Percentiles rank a stretch among this genome's conserved stretches.
These are phyloP conservation scores for Zaprionus gabonicus DNA, from an alignment of 1,140 invertebrate genomes.

Conservation along the genomic window DNA sequence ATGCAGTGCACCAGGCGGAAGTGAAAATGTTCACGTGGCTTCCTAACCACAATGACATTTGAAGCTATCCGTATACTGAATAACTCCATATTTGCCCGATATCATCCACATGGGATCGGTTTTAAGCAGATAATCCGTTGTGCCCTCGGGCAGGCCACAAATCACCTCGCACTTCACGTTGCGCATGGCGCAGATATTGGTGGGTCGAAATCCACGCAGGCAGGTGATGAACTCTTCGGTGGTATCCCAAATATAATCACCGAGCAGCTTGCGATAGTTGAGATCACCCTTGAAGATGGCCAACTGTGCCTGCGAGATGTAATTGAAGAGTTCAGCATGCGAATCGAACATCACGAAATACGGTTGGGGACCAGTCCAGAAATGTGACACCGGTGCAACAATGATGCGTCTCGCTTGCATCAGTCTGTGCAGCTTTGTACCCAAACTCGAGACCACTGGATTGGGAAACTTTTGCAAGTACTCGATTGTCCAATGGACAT, in stretches of 20 bases:
- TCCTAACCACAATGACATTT: constrained; percentile 33
- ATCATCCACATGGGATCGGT: constrained; percentile 93
- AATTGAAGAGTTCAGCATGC: constrained; percentile 89
- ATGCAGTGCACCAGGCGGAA: neutral
- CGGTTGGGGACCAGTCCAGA: constrained; percentile 94
- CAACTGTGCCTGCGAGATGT: constrained; percentile 88
- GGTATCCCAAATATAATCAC: constrained; percentile 94
- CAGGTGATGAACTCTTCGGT: constrained; percentile 89
- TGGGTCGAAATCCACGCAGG: constrained; percentile 92
- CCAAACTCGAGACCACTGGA: constrained; percentile 82
- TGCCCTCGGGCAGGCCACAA: constrained; percentile 89
- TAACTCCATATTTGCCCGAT: constrained; percentile 92
- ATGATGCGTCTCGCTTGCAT: constrained; percentile 84
- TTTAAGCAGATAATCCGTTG: constrained; percentile 86
- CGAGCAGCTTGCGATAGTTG: constrained; percentile 97
- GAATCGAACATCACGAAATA: constrained; percentile 91
- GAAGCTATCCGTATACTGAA: constrained; percentile 74
- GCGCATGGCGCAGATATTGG: constrained; percentile 91
- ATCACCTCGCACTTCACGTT: constrained; percentile 96
- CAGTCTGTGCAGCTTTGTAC: constrained; percentile 86
- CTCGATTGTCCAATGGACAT: constrained; percentile 90
- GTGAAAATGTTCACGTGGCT: neutral
- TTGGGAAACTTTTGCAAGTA: constrained; percentile 81
- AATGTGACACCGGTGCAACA: constrained; percentile 87
- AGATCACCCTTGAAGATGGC: constrained; percentile 98